Evolutionary conservation across 2,888 invertebrate genomes (phyloP), one percentile per base, ranked within the genome.

Genomic region (Drosophila anomelani): DNA sequence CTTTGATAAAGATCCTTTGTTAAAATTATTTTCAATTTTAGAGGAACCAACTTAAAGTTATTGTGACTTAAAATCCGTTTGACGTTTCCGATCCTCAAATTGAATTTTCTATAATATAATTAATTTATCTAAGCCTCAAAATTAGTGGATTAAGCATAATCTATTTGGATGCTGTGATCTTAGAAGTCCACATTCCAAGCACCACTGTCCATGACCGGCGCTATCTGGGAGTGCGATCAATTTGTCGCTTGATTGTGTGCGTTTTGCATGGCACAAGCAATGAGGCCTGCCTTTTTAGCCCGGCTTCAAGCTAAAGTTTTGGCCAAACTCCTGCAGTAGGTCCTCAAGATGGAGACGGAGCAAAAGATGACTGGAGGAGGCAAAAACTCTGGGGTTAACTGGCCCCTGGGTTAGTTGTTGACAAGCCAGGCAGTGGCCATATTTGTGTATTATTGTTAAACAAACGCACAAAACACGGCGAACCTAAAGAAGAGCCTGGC

Each of bases 171-270:
- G 23, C 23, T 56, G 13, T 0, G n/a, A 6, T 8, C 32, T 17
- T 4, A 36, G 47, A 58, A 29, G 9, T 3, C 1, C 26, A 3
- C 10, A 32, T 10, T 20, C 66, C 73, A 38, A 51, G 29, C 8
- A 6, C 75, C 72, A 73, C 74, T 56, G 72, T 73, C 46, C 56
- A 38, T 20, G 43, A 51, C 44, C 67, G 62, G 67, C 63, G 57
- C 74, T 86, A 89, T 87, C 86, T 78, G 58, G 47, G 56, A 75
- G 81, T 77, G 79, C 87, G 85, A 86, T 86, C 86, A 88, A 86
- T 86, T 88, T 89, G 85, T 88, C 89, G 85, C 78, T 86, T 88
- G 86, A 81, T 86, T 88, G 83, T 83, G 83, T 79, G 85, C 68
- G 76, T 81, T 80, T 74, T 76, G 85, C 80, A 80, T 85, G 85